A percentile compares a stretch with the other conserved stretches of the same genome.
These are phyloP conservation scores for Caenorhabditis japonica DNA, from an alignment of 2,888 invertebrate species.

Conservation along the genomic window DNA sequence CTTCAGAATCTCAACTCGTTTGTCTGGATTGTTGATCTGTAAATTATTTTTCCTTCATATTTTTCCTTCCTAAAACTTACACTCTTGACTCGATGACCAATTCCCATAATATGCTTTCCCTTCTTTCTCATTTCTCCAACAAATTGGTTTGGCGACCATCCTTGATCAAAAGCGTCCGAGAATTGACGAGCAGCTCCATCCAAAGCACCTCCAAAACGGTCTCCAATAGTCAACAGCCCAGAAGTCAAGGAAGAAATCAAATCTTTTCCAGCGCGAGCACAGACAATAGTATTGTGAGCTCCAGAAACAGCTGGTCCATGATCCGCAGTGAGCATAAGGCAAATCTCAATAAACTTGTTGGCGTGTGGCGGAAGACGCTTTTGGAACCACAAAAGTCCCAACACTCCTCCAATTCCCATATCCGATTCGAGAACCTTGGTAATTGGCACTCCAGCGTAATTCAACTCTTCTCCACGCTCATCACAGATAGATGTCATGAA, in stretches of 20 bases:
- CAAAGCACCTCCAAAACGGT: slow-evolving; percentile 96
- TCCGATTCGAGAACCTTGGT: slow-evolving; percentile 89
- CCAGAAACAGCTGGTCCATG: slow-evolving; percentile 99
- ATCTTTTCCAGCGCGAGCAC: slow-evolving; percentile 96
- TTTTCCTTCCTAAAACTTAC: slow-evolving; percentile 78
- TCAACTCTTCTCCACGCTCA: slow-evolving; percentile 86
- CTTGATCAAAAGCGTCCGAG: slow-evolving; percentile 92
- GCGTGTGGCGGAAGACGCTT: slow-evolving; percentile 87
- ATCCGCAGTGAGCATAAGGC: slow-evolving; percentile 96
- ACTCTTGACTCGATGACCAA: slow-evolving; percentile 89
- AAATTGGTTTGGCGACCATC: slow-evolving; percentile 89
- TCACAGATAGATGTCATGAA: slow-evolving; percentile 99
- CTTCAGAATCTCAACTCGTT: slow-evolving; percentile 95
- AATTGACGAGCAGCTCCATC: slow-evolving; percentile 98
- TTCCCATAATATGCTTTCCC: slow-evolving; percentile 98
- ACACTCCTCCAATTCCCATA: slow-evolving; percentile 96
- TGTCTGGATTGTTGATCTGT: slow-evolving; percentile 96
- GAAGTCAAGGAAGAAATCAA: slow-evolving; percentile 94
- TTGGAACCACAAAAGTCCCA: slow-evolving; percentile 98
- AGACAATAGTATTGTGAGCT: slow-evolving; percentile 83
- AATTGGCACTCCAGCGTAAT: slow-evolving; percentile 91
- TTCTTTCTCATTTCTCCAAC: slow-evolving; percentile 97
- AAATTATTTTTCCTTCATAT: background rate
- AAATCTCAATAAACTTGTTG: slow-evolving; percentile 98
- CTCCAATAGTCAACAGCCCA: slow-evolving; percentile 92